Conservation (phyloP, 2,113 vertebrate species). For the Urocolius indicus region DNA sequence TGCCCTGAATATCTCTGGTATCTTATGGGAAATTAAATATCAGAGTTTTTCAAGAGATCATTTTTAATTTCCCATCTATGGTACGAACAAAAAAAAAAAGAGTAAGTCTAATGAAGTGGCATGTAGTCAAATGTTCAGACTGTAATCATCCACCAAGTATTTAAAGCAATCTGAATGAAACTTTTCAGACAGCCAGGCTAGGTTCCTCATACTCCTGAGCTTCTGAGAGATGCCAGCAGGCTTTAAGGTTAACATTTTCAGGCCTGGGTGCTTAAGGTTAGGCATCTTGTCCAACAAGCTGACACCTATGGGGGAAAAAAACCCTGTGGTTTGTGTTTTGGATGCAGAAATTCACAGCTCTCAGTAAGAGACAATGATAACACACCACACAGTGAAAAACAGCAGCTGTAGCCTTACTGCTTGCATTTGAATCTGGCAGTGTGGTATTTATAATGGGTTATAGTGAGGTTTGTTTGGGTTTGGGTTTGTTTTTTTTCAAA, state of each 20-base stretch:
- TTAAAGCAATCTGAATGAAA: constrained; percentile 56
- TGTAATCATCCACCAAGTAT: constrained; percentile 37
- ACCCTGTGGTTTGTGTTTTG: not conserved
- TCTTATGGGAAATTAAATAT: constrained; percentile 63
- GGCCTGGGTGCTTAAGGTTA: not conserved
- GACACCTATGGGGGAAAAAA: not conserved
- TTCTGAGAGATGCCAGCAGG: constrained; percentile 26
- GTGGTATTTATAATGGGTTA: not conserved
- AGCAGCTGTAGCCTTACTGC: not conserved
- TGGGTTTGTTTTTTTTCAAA: not conserved
- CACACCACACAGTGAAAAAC: not conserved
- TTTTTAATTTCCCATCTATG: constrained; percentile 63
- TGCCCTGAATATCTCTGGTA: constrained; percentile 38
- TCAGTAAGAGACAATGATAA: not conserved
- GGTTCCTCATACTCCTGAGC: constrained; percentile 9
- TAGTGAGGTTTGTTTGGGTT: not conserved
- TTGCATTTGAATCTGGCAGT: not conserved
- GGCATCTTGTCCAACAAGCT: not conserved
- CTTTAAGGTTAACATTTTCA: constrained; percentile 1
- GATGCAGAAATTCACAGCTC: not conserved
- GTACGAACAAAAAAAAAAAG: constrained; percentile 27
- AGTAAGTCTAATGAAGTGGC: constrained; percentile 66
- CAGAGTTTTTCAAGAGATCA: constrained; percentile 40
- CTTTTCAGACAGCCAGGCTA: constrained; percentile 38
- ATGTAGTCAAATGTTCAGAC: constrained; percentile 61